phyloP scores from a whole-genome alignment of 2,113 vertebrate genomes.

The Corythornis vintsioides region DNA sequence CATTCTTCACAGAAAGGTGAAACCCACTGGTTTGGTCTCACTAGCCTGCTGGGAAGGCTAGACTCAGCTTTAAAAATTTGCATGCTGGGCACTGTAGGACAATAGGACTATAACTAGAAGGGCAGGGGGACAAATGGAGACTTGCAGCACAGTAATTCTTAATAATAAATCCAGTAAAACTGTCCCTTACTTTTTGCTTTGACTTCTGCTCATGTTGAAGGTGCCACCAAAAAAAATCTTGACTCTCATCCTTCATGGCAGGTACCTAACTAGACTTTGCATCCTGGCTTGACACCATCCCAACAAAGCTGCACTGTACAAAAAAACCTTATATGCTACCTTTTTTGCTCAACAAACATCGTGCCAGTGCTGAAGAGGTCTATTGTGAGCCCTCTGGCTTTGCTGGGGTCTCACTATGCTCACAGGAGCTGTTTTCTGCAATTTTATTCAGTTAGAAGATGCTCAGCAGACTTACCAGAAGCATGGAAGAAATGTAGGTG shows the following conservation, averaged over 20 bases:
- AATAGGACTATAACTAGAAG: not conserved
- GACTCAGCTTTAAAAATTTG: not conserved
- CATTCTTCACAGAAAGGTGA: not conserved
- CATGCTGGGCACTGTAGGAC: accelerated
- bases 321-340: not conserved
- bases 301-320: not conserved
- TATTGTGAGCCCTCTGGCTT: not conserved
- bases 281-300: not conserved
- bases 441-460: not conserved
- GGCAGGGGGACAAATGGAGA: not conserved
- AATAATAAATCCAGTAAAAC: not conserved
- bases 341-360: not conserved
- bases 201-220: not conserved
- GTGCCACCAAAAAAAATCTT: not conserved
- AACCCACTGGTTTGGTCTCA: not conserved
- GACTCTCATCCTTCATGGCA: not conserved
- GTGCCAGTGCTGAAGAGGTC: not conserved
- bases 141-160: not conserved
- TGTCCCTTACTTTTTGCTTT: not conserved
- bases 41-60: not conserved
- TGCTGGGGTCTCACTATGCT: not conserved
- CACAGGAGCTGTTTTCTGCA: not conserved
- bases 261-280: not conserved
- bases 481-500: not conserved
- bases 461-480: not conserved